Evolutionary conservation across 2,888 invertebrate species (phyloP), one percentile per base, ranked within the genome.

Genomic region (Strigamia crassipes): DNA sequence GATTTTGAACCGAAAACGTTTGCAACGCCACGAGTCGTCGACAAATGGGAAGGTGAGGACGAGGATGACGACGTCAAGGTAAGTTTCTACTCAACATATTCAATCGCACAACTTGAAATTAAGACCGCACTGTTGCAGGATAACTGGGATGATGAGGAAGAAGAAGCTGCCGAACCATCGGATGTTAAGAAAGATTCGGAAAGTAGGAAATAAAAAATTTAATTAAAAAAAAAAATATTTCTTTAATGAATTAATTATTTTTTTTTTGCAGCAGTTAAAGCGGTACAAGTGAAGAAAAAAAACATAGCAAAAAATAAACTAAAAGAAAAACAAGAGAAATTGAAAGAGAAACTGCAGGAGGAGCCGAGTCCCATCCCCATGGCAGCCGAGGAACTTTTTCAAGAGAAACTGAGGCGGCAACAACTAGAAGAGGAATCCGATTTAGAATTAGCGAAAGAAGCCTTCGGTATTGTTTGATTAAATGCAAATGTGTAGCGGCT

Each of bases 341-440:
- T 66, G 42, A 85, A 86, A 89, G 82, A 92, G 91, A 85, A 91
- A 91, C 56, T 31, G 9, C 9, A 18, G 46, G 92, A 84, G 90
- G 90, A 38, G 87, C 12, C 18, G 12, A 27, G 4, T 27, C 2
- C 41, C 81, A 27, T 1, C 27, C 27, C 27, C 27, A 15, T 95
- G 86, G 92, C 94, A 12, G 92, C 94, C 0, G 95, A 95, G 89
- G 93, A 96, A 87, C 91, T 91, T 86, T 86, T 91, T 80, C 92
- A 93, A 4, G 94, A 95, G 86, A 93, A 94, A 87, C 88, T 95
- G 82, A 91, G 92, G 79, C 90, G 91, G 84, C 94, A 96, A 88
- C 94, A 95, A 89, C 89, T 94, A 80, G 94, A 94, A 87, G 94
- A 95, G 88, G 96, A 96, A 87, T 93, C 95, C 0, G 97, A 97